These are phyloP conservation scores for Taeniopygia guttata DNA, from an alignment of 2,797 vertebrate genomes.

Conservation along the genomic window DNA sequence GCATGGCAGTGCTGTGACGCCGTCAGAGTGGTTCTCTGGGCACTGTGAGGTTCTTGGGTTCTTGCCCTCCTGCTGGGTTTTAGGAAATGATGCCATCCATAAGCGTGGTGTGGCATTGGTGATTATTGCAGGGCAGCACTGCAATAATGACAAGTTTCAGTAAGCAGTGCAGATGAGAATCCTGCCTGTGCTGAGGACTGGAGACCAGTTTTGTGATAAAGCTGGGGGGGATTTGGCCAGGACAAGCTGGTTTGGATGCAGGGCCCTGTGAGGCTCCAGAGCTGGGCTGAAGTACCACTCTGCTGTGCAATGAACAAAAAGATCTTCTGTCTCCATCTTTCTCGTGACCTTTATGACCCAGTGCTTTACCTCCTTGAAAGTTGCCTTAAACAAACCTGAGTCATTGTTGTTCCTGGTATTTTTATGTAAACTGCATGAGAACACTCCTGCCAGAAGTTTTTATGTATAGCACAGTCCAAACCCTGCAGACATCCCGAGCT, in stretches of 20 bases:
- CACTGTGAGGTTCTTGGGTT: rapidly evolving
- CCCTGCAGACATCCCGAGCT: neutral
- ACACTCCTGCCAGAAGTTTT: neutral
- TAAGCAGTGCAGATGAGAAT: neutral
- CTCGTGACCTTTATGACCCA: neutral
- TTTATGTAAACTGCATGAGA: neutral
- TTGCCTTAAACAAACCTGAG: neutral
- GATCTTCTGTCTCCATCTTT: neutral
- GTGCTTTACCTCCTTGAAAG: neutral
- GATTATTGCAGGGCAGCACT: neutral
- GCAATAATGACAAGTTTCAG: neutral
- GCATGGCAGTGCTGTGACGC: neutral
- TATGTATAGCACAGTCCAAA: neutral
- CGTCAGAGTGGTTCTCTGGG: rapidly evolving
- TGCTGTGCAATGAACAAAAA: neutral
- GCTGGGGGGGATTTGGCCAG: neutral
- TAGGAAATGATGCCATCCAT: neutral
- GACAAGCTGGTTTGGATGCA: neutral
- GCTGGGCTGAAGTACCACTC: neutral
- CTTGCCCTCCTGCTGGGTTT: neutral
- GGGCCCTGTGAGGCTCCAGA: neutral
- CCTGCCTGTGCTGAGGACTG: neutral
- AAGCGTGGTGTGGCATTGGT: rapidly evolving
- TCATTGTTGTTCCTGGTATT: neutral
- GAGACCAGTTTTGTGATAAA: neutral